phyloP scores from a whole-genome alignment of 2,888 invertebrate species.

The Zootermopsis nevadensis region DNA sequence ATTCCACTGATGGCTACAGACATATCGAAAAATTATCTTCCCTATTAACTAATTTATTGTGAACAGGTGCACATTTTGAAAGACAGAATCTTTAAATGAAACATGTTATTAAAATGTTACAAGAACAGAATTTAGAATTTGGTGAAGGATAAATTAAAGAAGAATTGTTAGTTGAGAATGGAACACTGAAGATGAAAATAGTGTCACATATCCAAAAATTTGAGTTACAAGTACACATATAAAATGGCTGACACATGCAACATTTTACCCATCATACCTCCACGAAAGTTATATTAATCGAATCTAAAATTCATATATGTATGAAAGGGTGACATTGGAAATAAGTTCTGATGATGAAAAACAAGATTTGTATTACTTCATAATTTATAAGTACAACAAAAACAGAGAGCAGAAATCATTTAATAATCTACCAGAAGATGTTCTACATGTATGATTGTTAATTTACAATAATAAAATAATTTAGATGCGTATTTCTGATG shows the following conservation, averaged over 20 bases:
- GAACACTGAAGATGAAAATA: background rate
- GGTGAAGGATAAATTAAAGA: background rate
- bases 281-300: background rate
- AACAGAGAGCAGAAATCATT: too few relatives aligned
- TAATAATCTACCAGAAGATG: too few relatives aligned
- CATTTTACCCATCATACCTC: background rate
- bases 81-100: background rate
- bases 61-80: background rate
- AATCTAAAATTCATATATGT: too few relatives aligned
- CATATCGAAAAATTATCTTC: background rate
- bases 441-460: too few relatives aligned
- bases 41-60: background rate
- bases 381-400: too few relatives aligned
- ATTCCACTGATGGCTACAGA: background rate
- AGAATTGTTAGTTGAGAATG: background rate
- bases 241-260: background rate
- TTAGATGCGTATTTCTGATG: too few relatives aligned
- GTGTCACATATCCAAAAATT: background rate
- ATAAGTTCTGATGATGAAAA: too few relatives aligned
- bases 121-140: background rate
- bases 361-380: too few relatives aligned
- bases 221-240: background rate
- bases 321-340: too few relatives aligned
- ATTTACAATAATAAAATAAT: too few relatives aligned
- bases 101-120: background rate